Conservation (phyloP, 2,888 invertebrate genomes). For the Brachyptera risi region DNA sequence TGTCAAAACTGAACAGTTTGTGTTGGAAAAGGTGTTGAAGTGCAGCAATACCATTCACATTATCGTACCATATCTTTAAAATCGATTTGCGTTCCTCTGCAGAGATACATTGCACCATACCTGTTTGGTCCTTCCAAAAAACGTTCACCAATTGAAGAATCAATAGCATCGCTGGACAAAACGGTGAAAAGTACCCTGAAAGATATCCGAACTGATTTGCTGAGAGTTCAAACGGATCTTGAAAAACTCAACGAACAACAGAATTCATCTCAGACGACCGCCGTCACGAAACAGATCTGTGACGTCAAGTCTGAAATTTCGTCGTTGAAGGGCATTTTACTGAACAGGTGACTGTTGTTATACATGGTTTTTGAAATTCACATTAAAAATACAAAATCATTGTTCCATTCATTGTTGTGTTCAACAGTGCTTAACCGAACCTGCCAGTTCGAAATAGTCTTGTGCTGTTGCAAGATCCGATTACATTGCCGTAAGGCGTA, state of each 20-base stretch:
- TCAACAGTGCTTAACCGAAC: no score
- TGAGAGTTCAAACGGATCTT: constrained; percentile 62
- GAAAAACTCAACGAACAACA: constrained; percentile 42
- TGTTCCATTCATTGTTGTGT: no score
- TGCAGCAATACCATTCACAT: no score
- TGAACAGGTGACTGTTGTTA: constrained; percentile 55
- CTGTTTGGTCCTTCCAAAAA: constrained; percentile 62
- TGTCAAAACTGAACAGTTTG: no score
- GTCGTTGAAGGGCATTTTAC: constrained; percentile 66
- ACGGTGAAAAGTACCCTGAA: constrained; percentile 56
- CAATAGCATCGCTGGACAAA: constrained; percentile 62
- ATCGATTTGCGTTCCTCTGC: constrained; percentile 35
- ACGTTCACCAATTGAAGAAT: constrained; percentile 62
- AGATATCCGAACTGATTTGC: constrained; percentile 61
- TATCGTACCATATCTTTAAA: no score
- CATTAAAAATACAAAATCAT: no score
- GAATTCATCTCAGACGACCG: constrained; percentile 40
- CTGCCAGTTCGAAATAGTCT: no score
- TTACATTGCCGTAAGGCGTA: no score
- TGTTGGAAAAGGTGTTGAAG: no score
- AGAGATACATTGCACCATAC: constrained; percentile 61
- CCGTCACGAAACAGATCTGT: constrained; percentile 56
- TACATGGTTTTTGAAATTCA: no score
- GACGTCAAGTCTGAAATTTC: constrained; percentile 65
- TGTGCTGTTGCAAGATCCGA: no score